Percentiles rank a stretch among this genome's conserved stretches.
phyloP scores from a whole-genome alignment of 2,797 vertebrate genomes.

The Xenopus petersii region DNA sequence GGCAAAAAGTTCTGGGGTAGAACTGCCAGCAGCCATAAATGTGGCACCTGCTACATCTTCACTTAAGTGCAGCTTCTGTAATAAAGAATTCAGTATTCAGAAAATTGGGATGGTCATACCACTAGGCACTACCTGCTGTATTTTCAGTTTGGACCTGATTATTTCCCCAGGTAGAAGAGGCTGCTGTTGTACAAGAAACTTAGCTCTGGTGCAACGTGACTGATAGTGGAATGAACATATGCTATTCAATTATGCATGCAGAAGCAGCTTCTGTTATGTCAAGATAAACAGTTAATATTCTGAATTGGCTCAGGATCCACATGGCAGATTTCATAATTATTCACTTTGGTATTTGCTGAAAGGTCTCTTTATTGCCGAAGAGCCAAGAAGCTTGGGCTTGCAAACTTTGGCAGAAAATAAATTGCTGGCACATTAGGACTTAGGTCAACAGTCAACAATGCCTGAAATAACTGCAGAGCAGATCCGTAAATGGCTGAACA shows the following conservation, averaged over 20 bases:
- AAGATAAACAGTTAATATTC: constrained; percentile 24
- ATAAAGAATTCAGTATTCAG: constrained; percentile 43
- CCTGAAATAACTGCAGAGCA: not conserved
- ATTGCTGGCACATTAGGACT: not conserved
- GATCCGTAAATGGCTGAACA: not conserved
- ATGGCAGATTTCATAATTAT: constrained; percentile 22
- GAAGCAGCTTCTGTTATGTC: constrained; percentile 11
- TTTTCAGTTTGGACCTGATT: not conserved
- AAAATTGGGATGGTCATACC: too few species aligned
- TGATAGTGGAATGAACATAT: constrained; percentile 11
- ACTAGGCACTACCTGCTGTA: not conserved
- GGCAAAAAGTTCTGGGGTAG: constrained; percentile 94
- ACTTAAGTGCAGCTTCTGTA: constrained; percentile 89
- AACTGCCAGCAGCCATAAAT: constrained; percentile 98
- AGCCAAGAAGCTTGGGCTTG: not conserved
- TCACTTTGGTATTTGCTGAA: not conserved
- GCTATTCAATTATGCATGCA: constrained; percentile 27
- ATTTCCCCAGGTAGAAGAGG: not conserved
- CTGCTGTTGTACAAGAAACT: not conserved
- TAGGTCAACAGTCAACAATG: not conserved
- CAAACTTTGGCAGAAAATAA: constrained; percentile 1
- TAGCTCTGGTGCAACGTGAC: not conserved
- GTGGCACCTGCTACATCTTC: constrained; percentile 97
- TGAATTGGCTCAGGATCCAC: constrained; percentile 14
- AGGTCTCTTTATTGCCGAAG: not conserved